A percentile compares a stretch with the other conserved stretches of the same genome.
Evolutionary conservation across 1,140 invertebrate species (phyloP).

Genomic region (Drosophila paulistorum): DNA sequence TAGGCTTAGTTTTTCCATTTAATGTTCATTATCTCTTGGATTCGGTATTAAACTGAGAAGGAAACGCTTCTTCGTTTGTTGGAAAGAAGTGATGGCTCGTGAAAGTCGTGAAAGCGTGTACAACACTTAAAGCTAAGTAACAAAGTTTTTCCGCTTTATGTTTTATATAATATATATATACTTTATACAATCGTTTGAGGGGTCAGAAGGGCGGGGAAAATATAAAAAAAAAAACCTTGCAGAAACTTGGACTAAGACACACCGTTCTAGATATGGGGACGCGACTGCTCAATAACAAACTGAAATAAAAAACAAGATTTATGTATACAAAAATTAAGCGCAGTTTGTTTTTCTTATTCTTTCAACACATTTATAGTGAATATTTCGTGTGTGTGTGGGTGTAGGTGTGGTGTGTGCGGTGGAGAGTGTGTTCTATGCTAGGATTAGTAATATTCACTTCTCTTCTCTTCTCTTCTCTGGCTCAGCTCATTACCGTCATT

Average conservation of each 20-base stretch:
- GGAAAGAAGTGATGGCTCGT: slow-evolving; percentile 24
- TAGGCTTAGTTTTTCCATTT: slow-evolving; percentile 28
- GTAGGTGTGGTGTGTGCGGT: slow-evolving; percentile 25
- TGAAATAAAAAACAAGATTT: background rate
- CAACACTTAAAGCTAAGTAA: slow-evolving; percentile 80
- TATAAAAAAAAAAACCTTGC: background rate
- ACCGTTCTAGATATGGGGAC: slow-evolving; percentile 48
- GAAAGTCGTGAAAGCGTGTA: slow-evolving; percentile 71
- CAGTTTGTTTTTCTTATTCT: slow-evolving; percentile 18
- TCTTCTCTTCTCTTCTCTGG: slow-evolving; percentile 46
- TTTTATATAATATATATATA: slow-evolving; percentile 27
- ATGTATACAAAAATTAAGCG: slow-evolving; percentile 13
- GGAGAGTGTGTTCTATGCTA: slow-evolving; percentile 58
- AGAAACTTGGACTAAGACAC: slow-evolving; percentile 50
- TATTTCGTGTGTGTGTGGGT: slow-evolving; percentile 14
- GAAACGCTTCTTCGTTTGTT: slow-evolving; percentile 38
- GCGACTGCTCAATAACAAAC: slow-evolving; percentile 14
- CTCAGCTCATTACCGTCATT: slow-evolving; percentile 50
- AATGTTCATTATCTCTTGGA: slow-evolving; percentile 5
- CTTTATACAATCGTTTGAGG: slow-evolving; percentile 30
- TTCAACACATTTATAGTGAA: slow-evolving; percentile 50
- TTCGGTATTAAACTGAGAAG: slow-evolving; percentile 24
- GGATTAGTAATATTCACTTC: slow-evolving; percentile 63
- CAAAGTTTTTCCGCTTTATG: slow-evolving; percentile 60
- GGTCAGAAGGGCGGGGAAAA: slow-evolving; percentile 16